Base-by-base conservation (phyloP, 2,113 vertebrate species). In the Thunnus thynnus region DNA sequence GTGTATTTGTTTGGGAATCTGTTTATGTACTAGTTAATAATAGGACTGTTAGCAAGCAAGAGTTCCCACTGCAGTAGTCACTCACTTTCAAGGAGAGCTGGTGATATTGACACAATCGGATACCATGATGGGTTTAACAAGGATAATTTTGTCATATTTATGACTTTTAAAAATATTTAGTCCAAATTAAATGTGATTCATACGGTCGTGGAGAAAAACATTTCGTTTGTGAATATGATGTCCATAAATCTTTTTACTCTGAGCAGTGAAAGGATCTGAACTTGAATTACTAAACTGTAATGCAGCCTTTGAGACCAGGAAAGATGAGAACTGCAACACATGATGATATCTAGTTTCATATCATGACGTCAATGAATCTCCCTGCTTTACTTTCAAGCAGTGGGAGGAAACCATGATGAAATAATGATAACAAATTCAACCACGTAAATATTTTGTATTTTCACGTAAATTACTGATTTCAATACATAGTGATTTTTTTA, bases 11-110 rank as follows among this genome's bases (percentile, higher is more conserved):
- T 87, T 63, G 78, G 32, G 77, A 90, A 86, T 91, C 83, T 92
- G 87, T 89, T 94, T 84, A 88, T 89, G 86, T 56, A 81, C 70
- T 60, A 86, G 89, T 83, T 88, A 88, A 90, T 76, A 89, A 86
- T 83, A 83, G 78, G 67, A 72, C 62, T 78, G 78, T 83, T 86
- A 80, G 84, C 78, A 62, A 76, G 72, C 56, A 80, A 12, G 62
- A 79, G 52, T 57, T n/a, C 41, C 55, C 66, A 47, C 67, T 32
- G 32, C 8, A 55, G 63, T 30, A 48, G 65, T 17, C 44, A 32
- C 14, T 52, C 30, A 56, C 58, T 83, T 48, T 66, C 13, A 67
- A 79, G 61, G n/a, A 63, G 68, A 66, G 50, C 27, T 54, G n/a
- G 32, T 52, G 1, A 63, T 32, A 72, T 12, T 10, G 14, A 76